Evolutionary conservation across 2,888 invertebrate species (phyloP).

Genomic region (Mesorhabditis belari): DNA sequence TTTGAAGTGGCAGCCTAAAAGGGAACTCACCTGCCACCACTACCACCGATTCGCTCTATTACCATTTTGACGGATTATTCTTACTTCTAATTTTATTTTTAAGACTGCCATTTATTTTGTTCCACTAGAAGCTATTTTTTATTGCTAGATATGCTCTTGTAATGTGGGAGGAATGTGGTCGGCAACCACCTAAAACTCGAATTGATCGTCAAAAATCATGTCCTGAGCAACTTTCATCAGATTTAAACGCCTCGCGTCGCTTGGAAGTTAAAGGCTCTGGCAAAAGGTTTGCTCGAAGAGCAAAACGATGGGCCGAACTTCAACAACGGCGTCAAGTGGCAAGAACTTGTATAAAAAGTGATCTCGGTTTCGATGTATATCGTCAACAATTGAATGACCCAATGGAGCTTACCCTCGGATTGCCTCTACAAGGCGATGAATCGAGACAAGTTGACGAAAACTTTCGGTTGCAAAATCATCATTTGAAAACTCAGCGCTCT

Average conservation of each 20-base stretch:
- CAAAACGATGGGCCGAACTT: slow-evolving; percentile 36
- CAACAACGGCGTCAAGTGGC: slow-evolving; percentile 21
- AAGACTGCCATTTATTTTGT: neutral
- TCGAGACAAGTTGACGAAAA: neutral
- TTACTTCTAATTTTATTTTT: too few relatives aligned
- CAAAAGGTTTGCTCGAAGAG: slow-evolving; percentile 57
- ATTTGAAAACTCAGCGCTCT: neutral
- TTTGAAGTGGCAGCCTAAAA: neutral
- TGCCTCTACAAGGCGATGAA: neutral
- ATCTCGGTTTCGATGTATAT: neutral
- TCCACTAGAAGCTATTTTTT: too few relatives aligned
- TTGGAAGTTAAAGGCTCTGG: slow-evolving; percentile 60
- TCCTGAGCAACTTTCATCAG: neutral
- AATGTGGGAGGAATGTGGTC: neutral
- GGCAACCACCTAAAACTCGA: neutral
- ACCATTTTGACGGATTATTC: neutral
- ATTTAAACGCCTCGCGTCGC: neutral
- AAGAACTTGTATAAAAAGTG: slow-evolving; percentile 2
- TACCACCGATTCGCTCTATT: neutral
- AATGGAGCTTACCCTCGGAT: neutral
- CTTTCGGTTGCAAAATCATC: neutral
- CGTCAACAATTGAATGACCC: neutral
- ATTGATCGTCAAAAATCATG: slow-evolving; percentile 1
- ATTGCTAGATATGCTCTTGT: neutral
- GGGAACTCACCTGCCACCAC: neutral